Evolutionary conservation across 2,888 invertebrate species (phyloP), one percentile per base, ranked within the genome.

Genomic region (Labia minor): DNA sequence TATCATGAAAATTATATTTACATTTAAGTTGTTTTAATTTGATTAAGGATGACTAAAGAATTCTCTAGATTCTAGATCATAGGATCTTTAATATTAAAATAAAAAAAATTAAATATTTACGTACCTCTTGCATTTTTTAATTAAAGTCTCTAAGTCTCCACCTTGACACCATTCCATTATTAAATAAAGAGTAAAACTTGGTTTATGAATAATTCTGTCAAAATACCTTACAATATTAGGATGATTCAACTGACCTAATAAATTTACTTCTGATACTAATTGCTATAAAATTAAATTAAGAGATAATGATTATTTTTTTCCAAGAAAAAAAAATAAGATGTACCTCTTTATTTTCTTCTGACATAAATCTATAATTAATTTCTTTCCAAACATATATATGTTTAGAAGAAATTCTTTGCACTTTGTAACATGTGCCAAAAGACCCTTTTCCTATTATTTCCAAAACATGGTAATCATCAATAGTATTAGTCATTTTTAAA

Each of bases 151-250:
- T 4, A 86, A 74, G 74, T 84, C 85, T 4, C 85, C 85, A 65
- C 84, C 82, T 63, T 81, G 80, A 71, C 86, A 86, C 74, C 80
- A 85, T 73, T 86, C 85, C 80, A 83, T 83, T 21, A 86, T 80
- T 26, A 86, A 81, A 72, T 85, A 86, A 10, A 85, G 78, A 3
- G 81, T 82, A 64, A 82, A 80, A 19, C 79, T 80, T 70, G 81
- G 79, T 64, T 81, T 77, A 69, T 84, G 82, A 6, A 84, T 78
- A 67, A 86, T 80, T 67, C 82, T 77, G 70, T 83, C 82, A 74
- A 80, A 80, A 73, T 84, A 84, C 66, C 80, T 78, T 16, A 85
- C 82, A 61, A 85, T 83, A 72, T 84, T 80, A 0, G 81, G 80
- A 74, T 84, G 83, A 66, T 78, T 77, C 65, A 84, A 73, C 69